A percentile compares a stretch with the other conserved stretches of the same genome.
Evolutionary conservation across 35 echinoderm and acorn worm species (phyloP).

Genomic region (Heliocidaris erythrogramma): DNA sequence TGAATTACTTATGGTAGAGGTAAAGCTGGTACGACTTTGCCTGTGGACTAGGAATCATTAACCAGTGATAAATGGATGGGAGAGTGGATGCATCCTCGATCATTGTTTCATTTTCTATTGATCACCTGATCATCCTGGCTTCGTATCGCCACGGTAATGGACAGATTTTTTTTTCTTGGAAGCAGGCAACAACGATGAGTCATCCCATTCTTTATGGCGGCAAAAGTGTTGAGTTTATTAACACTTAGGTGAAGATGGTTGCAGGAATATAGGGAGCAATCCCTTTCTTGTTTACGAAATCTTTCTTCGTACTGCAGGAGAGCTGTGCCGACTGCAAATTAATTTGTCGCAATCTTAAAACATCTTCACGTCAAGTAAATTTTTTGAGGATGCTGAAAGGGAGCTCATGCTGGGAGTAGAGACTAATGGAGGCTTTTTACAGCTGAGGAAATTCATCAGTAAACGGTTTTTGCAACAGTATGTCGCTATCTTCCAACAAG

Average conservation of each 20-base stretch:
- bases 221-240: constrained; percentile 11
- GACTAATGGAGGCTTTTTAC: not conserved
- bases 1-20: not conserved
- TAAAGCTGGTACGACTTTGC: not conserved
- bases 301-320: not conserved
- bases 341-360: not conserved
- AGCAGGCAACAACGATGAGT: not conserved
- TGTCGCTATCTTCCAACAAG: not conserved
- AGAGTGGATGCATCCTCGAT: not conserved
- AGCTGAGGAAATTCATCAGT: not conserved
- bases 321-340: not conserved
- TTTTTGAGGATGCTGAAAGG: not conserved
- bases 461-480: not conserved
- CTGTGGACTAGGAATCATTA: constrained; percentile 10
- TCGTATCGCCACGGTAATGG: not conserved
- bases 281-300: too few relatives aligned
- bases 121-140: constrained; percentile 8
- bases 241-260: not conserved
- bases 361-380: not conserved
- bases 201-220: not conserved
- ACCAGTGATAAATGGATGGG: not conserved
- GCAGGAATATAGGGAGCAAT: not conserved
- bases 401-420: not conserved
- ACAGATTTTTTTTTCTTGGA: not conserved
- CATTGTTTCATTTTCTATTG: not conserved